phyloP scores from a whole-genome alignment of 2,888 invertebrate species.

The Caenorhabditis sinica region DNA sequence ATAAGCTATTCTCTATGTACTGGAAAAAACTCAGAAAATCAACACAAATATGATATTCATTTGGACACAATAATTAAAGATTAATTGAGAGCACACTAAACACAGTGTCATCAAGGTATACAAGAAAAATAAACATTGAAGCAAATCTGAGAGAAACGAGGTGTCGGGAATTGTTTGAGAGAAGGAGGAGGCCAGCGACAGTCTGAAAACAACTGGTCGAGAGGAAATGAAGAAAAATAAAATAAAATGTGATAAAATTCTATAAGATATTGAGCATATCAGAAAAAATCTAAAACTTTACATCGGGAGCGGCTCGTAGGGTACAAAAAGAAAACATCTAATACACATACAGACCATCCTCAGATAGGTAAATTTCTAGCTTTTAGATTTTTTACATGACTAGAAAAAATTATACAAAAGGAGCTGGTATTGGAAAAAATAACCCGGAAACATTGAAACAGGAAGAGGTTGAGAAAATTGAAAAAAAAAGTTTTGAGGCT shows the following conservation, averaged over 20 bases:
- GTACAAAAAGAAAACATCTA: too few species aligned
- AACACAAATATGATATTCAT: background rate
- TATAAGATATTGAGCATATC: background rate
- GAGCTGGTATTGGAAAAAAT: too few species aligned
- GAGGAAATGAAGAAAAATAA: background rate
- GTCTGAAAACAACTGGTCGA: background rate
- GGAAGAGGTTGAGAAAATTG: too few species aligned
- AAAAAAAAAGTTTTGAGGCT: too few species aligned
- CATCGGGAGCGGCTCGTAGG: too few species aligned
- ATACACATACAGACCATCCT: too few species aligned
- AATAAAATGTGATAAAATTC: background rate
- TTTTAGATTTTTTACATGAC: too few species aligned
- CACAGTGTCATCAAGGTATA: background rate
- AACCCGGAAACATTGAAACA: too few species aligned
- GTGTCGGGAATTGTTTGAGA: conserved; percentile 3
- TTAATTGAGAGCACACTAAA: background rate
- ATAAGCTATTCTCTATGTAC: too few species aligned
- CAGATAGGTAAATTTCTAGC: too few species aligned
- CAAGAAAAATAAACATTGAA: background rate
- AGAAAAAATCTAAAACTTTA: background rate
- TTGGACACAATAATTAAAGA: background rate
- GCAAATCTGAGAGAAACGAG: background rate
- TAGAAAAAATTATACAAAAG: too few species aligned
- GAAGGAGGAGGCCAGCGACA: background rate
- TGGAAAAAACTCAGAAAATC: background rate